Evolutionary conservation across 2,797 vertebrate species (phyloP).

Genomic region (Lepilemur septentrionalis): DNA sequence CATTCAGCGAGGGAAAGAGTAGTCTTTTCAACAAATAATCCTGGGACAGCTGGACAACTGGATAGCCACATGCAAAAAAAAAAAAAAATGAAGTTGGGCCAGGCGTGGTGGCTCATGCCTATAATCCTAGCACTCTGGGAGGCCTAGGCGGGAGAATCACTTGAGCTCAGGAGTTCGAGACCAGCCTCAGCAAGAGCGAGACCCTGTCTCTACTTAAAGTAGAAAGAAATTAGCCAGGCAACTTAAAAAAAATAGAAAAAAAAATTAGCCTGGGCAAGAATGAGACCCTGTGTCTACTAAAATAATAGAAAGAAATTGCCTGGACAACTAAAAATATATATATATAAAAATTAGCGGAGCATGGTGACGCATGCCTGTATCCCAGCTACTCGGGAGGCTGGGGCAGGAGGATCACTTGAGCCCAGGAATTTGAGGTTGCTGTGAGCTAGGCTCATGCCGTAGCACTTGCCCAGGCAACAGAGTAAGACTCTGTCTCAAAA

Average conservation of each 20-base stretch:
- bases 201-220: too few relatives aligned
- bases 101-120: too few relatives aligned
- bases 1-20: not conserved
- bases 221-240: too few relatives aligned
- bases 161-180: too few relatives aligned
- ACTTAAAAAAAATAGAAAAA: not conserved
- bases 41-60: not conserved
- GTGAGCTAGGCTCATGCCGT: too few relatives aligned
- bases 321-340: too few relatives aligned
- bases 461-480: not conserved
- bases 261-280: not conserved
- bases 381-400: not conserved
- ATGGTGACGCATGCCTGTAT: not conserved
- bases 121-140: too few relatives aligned
- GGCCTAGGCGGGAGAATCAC: too few relatives aligned
- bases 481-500: not conserved
- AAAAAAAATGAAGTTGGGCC: not conserved
- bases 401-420: not conserved
- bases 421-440: not conserved
- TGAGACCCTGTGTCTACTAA: too few relatives aligned
- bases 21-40: not conserved
- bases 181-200: too few relatives aligned
- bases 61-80: not conserved
- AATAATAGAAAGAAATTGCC: too few relatives aligned
- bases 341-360: not conserved